phyloP scores from a whole-genome alignment of 2,113 vertebrate genomes.

The Pangasianodon gigas region DNA sequence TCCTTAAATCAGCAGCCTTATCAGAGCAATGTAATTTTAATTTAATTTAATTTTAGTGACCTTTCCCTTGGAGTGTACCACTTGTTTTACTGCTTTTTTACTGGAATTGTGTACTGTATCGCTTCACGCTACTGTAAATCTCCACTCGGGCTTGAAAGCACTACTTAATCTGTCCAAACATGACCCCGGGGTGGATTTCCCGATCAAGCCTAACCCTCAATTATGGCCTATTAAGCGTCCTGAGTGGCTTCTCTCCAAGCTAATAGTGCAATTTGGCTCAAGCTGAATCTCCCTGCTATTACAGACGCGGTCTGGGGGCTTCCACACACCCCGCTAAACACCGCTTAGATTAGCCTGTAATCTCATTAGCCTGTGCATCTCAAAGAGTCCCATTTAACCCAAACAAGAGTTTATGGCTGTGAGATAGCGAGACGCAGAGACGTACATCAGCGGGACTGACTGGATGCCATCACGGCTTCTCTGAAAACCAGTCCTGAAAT shows the following conservation, averaged over 20 bases:
- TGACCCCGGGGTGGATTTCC: slow-evolving; percentile 41
- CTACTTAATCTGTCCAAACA: slow-evolving; percentile 34
- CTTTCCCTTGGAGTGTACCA: background rate
- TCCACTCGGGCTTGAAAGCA: slow-evolving; percentile 4
- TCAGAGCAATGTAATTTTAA: background rate
- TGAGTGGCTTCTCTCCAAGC: slow-evolving; percentile 32
- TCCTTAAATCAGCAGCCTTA: background rate
- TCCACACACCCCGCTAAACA: slow-evolving; percentile 8
- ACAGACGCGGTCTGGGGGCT: background rate
- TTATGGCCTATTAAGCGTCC: slow-evolving; percentile 51
- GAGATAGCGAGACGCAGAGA: slow-evolving; percentile 66
- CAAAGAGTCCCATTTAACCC: slow-evolving; percentile 70
- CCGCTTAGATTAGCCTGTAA: slow-evolving; percentile 59
- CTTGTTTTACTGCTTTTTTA: background rate
- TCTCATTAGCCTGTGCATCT: slow-evolving; percentile 73
- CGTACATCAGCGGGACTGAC: slow-evolving; percentile 64
- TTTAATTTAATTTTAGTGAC: background rate
- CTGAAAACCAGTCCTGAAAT: slow-evolving; percentile 20
- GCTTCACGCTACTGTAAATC: slow-evolving; percentile 38
- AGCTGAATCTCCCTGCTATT: slow-evolving; percentile 17
- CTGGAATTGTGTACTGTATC: background rate
- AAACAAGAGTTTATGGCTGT: slow-evolving; percentile 77
- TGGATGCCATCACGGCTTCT: slow-evolving; percentile 66
- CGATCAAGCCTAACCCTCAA: slow-evolving; percentile 29
- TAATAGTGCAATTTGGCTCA: slow-evolving; percentile 47